These are phyloP conservation scores for Delia radicum DNA, from an alignment of 1,140 invertebrate species.

Conservation along the genomic window DNA sequence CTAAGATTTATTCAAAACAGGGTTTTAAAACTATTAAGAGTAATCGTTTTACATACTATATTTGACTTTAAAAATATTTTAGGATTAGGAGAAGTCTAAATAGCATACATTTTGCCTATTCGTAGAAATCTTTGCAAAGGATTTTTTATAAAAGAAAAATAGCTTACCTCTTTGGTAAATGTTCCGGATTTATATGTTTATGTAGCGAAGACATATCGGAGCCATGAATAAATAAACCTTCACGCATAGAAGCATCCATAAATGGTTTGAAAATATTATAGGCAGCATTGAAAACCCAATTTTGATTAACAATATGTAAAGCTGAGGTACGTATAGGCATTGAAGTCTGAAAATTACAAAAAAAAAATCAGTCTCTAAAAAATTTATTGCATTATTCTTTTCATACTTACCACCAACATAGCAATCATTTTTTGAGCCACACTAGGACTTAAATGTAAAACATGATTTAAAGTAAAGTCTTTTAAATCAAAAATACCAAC, in stretches of 20 bases:
- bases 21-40: no score
- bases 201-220: conserved; percentile 73
- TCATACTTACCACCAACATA: conserved; percentile 64
- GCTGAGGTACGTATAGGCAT: conserved; percentile 74
- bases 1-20: no score
- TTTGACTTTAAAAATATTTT: no score
- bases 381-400: neutral
- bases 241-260: conserved; percentile 66
- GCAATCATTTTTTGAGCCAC: conserved; percentile 67
- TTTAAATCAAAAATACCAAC: conserved; percentile 74
- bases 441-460: conserved; percentile 70
- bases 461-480: conserved; percentile 68
- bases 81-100: no score
- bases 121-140: neutral
- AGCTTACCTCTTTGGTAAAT: conserved; percentile 66
- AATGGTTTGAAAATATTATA: conserved; percentile 77
- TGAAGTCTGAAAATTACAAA: conserved; percentile 59
- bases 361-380: neutral
- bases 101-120: no score
- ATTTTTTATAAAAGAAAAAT: no score
- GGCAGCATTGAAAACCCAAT: conserved; percentile 77
- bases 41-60: no score
- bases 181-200: conserved; percentile 68
- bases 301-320: conserved; percentile 76
- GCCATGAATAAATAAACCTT: conserved; percentile 75